Evolutionary conservation across 2,113 vertebrate species (phyloP), one percentile per base, ranked within the genome.

Genomic region (Percopsis transmontana): DNA sequence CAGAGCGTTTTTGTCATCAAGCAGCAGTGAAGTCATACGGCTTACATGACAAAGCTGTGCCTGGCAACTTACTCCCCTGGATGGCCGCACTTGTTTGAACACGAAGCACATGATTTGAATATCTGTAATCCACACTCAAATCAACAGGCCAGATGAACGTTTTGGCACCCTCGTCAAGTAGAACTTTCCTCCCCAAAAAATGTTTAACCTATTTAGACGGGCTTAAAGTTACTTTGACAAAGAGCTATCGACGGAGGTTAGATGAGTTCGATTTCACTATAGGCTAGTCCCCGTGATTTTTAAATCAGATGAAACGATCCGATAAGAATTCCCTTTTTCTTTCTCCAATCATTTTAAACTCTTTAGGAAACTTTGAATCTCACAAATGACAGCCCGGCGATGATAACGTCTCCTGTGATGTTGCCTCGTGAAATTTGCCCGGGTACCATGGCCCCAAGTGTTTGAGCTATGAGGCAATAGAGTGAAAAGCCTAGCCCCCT

Each of bases 81-180:
- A 81, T 88, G 81, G 84, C 81, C 65, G 81, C 82, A 89, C 87
- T 91, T 91, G 90, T 92, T 91, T 91, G 86, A 92, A 88, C 86
- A 89, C 14, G 63, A 88, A 85, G 86, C 90, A 87, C 87, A 85
- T 88, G 90, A 90, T 90, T 89, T 87, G 86, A 92, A 91, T 90
- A 86, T 87, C 84, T 88, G 76, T 90, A 92, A 92, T 91, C 90
- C 89, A 72, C 0, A 76, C 82, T 90, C 85, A 90, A 90, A 91
- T 90, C 87, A 91, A 90, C 88, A 88, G 85, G 88, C 89, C 90
- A 91, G 89, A 90, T 88, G 85, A 91, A 91, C 87, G 86, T 91
- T 91, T 91, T 92, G 88, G 86, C 90, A 85, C 77, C 79, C 74
- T 79, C 77, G 84, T 68, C 76, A 85, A 85, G 86, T 1, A 53